Conservation (phyloP, 1,140 invertebrate genomes). For the Rhyacophila brunnea region DNA sequence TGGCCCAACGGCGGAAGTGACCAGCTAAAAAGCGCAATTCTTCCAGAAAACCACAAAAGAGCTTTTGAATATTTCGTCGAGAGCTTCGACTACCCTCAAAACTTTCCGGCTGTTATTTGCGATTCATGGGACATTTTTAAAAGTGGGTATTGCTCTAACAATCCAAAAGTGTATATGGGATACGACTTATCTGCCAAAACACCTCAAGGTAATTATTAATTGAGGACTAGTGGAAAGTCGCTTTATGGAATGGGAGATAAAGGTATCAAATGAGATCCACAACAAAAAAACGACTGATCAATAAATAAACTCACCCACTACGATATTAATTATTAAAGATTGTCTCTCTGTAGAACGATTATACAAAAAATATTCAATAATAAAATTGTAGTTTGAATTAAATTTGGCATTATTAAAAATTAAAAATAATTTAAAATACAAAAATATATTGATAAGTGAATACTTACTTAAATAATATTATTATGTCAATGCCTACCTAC, state of each 20-base stretch:
- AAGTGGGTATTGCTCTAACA: neutral
- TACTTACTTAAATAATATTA: too few relatives aligned
- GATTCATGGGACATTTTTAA: neutral
- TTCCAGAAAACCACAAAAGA: neutral
- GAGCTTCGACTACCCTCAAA: neutral
- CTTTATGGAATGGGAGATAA: neutral
- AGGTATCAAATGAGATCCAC: neutral
- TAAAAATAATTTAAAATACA: too few relatives aligned
- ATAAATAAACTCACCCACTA: too few relatives aligned
- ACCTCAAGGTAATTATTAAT: neutral
- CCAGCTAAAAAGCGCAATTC: neutral
- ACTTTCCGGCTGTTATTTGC: neutral
- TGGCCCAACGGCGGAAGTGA: neutral
- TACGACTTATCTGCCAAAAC: neutral
- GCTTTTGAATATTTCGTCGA: neutral
- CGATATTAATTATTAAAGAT: too few relatives aligned
- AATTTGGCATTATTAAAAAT: too few relatives aligned
- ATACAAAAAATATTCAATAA: too few relatives aligned
- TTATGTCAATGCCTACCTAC: too few relatives aligned
- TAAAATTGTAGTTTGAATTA: too few relatives aligned
- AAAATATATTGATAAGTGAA: too few relatives aligned
- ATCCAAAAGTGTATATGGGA: neutral
- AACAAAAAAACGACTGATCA: too few relatives aligned
- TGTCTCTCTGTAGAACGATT: too few relatives aligned
- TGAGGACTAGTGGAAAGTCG: neutral